phyloP scores from a whole-genome alignment of 1,140 invertebrate genomes.

The Oryzaephilus surinamensis region DNA sequence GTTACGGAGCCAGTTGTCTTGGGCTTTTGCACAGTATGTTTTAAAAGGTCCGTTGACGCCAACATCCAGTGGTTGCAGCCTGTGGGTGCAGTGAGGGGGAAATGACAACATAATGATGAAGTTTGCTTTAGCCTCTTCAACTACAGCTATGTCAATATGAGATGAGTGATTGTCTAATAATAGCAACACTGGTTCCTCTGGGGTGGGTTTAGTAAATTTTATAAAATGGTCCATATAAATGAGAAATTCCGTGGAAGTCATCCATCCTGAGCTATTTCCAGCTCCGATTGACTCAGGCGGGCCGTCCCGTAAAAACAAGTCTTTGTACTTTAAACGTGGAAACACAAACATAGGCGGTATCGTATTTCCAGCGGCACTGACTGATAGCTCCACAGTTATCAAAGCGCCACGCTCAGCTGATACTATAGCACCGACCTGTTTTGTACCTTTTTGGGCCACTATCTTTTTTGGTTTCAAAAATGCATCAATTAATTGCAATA shows the following conservation, averaged over 20 bases:
- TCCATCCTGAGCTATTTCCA: conserved; percentile 29
- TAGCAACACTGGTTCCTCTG: conserved; percentile 11
- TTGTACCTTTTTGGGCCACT: conserved; percentile 27
- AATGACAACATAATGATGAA: conserved; percentile 20
- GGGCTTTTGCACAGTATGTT: conserved; percentile 25
- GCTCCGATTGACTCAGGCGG: conserved; percentile 25
- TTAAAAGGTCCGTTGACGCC: conserved; percentile 33
- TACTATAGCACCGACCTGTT: conserved; percentile 36
- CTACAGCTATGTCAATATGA: conserved; percentile 9
- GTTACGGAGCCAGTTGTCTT: conserved; percentile 36
- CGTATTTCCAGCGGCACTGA: conserved; percentile 31
- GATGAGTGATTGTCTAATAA: conserved; percentile 15
- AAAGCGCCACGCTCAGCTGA: conserved; percentile 34
- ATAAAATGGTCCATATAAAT: conserved; percentile 28
- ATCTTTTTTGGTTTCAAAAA: conserved; percentile 18
- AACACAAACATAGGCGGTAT: conserved; percentile 37
- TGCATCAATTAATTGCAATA: too few relatives aligned
- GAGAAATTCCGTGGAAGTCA: conserved; percentile 19
- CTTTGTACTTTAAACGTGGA: conserved; percentile 13
- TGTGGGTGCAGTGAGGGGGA: conserved; percentile 32
- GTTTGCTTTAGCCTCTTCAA: conserved; percentile 20
- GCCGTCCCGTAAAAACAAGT: conserved; percentile 10
- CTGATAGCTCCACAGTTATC: conserved; percentile 30
- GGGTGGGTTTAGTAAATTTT: conserved; percentile 8
- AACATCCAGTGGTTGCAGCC: conserved; percentile 32